phyloP scores from a whole-genome alignment of 2,888 invertebrate genomes.

The Archips xylosteana region DNA sequence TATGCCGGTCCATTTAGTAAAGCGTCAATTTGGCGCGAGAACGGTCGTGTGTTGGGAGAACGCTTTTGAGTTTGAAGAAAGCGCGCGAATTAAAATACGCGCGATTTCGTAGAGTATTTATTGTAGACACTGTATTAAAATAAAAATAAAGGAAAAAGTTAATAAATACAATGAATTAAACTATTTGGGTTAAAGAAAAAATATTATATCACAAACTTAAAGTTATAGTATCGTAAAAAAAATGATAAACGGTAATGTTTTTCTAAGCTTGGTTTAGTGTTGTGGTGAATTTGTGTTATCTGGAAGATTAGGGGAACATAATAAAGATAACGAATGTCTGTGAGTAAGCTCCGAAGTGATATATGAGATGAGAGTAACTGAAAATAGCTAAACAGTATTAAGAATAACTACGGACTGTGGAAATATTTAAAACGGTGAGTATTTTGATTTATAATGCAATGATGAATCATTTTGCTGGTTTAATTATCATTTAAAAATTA shows the following conservation, averaged over 20 bases:
- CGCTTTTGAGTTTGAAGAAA: conserved; percentile 49
- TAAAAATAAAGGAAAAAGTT: background rate
- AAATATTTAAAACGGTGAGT: conserved; percentile 44
- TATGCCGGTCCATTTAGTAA: conserved; percentile 84
- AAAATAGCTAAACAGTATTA: conserved; percentile 62
- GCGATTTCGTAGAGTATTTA: conserved; percentile 42
- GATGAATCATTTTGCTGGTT: background rate
- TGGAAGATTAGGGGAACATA: conserved; percentile 52
- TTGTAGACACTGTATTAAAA: background rate
- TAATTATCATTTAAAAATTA: background rate
- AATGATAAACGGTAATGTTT: conserved; percentile 12
- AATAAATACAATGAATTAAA: background rate
- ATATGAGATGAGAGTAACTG: conserved; percentile 63
- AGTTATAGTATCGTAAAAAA: background rate
- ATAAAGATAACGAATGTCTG: conserved; percentile 73
- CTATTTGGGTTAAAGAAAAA: background rate
- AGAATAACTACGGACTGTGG: conserved; percentile 52
- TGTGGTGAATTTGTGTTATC: conserved; percentile 29
- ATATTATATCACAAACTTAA: background rate
- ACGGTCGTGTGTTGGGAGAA: conserved; percentile 67
- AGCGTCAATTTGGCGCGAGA: conserved; percentile 83
- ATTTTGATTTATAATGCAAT: conserved; percentile 7
- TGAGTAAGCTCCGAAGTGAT: conserved; percentile 68
- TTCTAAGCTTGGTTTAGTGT: conserved; percentile 15
- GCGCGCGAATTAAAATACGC: conserved; percentile 67